These are phyloP conservation scores for Ctenodactylus gundi DNA, from an alignment of 2,113 vertebrate genomes.

Conservation along the genomic window DNA sequence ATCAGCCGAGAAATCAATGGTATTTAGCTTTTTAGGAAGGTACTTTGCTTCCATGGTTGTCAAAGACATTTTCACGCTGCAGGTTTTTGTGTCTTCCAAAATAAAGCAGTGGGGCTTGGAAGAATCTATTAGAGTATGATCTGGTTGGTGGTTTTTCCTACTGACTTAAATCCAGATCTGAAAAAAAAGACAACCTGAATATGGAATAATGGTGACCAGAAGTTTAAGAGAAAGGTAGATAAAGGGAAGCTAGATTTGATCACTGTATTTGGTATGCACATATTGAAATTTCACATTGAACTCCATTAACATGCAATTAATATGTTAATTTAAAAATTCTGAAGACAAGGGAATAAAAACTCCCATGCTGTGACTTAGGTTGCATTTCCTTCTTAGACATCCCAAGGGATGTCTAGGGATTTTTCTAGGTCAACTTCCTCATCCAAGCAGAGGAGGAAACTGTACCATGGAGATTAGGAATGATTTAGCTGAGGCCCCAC, in stretches of 20 bases:
- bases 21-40: background rate
- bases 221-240: background rate
- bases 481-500: background rate
- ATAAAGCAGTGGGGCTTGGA: background rate
- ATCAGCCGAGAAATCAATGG: background rate
- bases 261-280: no score
- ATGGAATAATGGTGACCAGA: background rate
- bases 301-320: background rate
- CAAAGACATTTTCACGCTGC: background rate
- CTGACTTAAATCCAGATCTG: background rate
- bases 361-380: background rate
- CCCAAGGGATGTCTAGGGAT: background rate
- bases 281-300: background rate
- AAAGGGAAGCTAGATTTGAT: background rate
- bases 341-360: background rate
- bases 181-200: background rate
- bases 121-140: background rate
- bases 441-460: background rate
- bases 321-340: background rate
- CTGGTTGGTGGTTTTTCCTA: background rate
- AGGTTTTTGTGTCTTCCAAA: background rate
- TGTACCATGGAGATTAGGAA: accelerated
- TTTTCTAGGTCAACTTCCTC: background rate
- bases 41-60: background rate
- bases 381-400: background rate